phyloP scores from a whole-genome alignment of 1,140 invertebrate genomes.

The Leucophenga varia region DNA sequence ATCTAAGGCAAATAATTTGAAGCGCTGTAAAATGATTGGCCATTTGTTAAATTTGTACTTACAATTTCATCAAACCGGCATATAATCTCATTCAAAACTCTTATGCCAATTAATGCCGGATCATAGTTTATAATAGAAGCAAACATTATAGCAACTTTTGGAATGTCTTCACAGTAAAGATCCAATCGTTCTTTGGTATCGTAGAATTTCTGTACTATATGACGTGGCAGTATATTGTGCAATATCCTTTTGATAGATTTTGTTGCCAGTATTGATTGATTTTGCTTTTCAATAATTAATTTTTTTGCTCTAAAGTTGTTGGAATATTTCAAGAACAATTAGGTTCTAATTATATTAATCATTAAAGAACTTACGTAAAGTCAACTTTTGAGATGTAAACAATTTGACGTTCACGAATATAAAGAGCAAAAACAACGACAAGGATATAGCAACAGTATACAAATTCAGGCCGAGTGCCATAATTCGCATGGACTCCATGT shows the following conservation, averaged over 20 bases:
- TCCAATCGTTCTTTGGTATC: slow-evolving; percentile 62
- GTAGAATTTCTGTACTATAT: slow-evolving; percentile 68
- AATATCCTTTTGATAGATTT: slow-evolving; percentile 76
- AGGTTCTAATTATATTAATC: no score
- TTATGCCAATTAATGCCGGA: slow-evolving; percentile 64
- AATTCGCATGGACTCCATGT: slow-evolving; percentile 64
- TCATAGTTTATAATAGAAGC: slow-evolving; percentile 79
- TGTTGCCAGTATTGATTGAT: slow-evolving; percentile 70
- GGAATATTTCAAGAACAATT: no score
- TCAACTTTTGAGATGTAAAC: slow-evolving; percentile 83
- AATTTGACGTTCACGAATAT: slow-evolving; percentile 78
- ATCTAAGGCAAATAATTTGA: slow-evolving; percentile 10
- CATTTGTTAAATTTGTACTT: no score
- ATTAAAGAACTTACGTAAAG: slow-evolving; percentile 28
- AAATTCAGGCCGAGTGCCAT: slow-evolving; percentile 62
- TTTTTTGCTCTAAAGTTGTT: slow-evolving; percentile 67
- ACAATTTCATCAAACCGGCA: slow-evolving; percentile 74
- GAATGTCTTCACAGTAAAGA: slow-evolving; percentile 78
- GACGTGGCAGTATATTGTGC: slow-evolving; percentile 77
- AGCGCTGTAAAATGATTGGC: no score
- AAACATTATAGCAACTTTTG: slow-evolving; percentile 84
- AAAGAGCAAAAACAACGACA: slow-evolving; percentile 69
- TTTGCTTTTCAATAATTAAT: slow-evolving; percentile 73
- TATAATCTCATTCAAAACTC: slow-evolving; percentile 83
- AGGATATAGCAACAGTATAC: slow-evolving; percentile 70